A percentile compares a stretch with the other conserved stretches of the same genome.
Evolutionary conservation across 2,113 vertebrate species (phyloP).

Genomic region (Forbesichthys papilliferus): DNA sequence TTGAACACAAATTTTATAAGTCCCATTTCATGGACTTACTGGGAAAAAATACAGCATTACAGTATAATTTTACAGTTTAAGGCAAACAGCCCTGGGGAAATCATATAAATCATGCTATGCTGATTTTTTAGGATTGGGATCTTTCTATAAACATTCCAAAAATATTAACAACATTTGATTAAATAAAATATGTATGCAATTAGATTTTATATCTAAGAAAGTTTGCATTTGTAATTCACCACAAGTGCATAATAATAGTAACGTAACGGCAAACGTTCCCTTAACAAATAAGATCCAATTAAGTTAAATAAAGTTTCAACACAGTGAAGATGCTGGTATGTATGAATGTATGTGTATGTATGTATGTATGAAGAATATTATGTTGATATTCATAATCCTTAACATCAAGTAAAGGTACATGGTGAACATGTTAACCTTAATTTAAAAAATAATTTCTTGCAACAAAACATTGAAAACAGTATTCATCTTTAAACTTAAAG

Average conservation of each 20-base stretch:
- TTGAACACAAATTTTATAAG: too few species aligned
- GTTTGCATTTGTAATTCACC: constrained; percentile 61
- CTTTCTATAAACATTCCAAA: not conserved
- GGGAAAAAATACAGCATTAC: too few species aligned
- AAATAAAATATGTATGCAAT: not conserved
- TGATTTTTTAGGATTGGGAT: too few species aligned
- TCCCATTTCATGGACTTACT: too few species aligned
- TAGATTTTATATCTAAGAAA: constrained; percentile 18
- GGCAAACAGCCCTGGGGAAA: too few species aligned
- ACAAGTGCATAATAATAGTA: constrained; percentile 22
- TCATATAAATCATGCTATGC: not conserved
- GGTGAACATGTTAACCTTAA: constrained; percentile 17
- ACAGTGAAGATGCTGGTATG: constrained; percentile 26
- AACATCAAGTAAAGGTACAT: constrained; percentile 32
- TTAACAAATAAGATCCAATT: too few species aligned
- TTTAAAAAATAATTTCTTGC: constrained; percentile 24
- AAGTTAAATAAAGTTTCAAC: constrained; percentile 4
- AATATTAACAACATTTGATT: not conserved
- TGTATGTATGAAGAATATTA: too few species aligned
- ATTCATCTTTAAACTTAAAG: not conserved
- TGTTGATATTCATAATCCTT: too few species aligned
- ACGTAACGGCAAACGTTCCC: too few species aligned
- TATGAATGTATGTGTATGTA: too few species aligned
- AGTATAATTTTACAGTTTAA: too few species aligned
- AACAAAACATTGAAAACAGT: constrained; percentile 45